Evolutionary conservation across 2,113 vertebrate genomes (phyloP).

Genomic region (Anoplopoma fimbria): DNA sequence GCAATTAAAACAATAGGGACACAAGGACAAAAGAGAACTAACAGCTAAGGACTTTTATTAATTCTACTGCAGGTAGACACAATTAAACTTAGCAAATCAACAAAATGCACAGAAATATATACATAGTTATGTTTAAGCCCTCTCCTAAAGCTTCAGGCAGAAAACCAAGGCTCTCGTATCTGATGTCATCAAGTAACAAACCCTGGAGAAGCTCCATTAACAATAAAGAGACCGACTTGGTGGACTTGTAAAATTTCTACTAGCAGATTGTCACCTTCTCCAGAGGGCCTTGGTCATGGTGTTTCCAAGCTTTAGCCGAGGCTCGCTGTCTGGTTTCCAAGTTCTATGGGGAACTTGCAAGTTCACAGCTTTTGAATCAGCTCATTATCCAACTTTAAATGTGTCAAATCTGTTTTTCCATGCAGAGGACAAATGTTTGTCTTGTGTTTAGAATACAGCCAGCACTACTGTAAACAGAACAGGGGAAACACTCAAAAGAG

Average conservation of each 20-base stretch:
- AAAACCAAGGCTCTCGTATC: conserved; percentile 14
- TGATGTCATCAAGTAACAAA: conserved; percentile 26
- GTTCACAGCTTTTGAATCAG: conserved; percentile 24
- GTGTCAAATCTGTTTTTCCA: background rate
- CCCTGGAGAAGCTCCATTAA: conserved; percentile 23
- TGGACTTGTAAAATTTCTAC: conserved; percentile 32
- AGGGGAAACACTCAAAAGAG: conserved; percentile 4
- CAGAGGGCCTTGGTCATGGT: background rate
- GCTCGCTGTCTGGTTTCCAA: background rate
- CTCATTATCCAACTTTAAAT: conserved; percentile 22
- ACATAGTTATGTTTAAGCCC: background rate
- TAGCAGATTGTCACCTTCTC: conserved; percentile 32
- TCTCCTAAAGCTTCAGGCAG: conserved; percentile 14
- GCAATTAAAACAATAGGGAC: conserved; percentile 57
- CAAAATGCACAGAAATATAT: background rate
- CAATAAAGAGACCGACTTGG: conserved; percentile 31
- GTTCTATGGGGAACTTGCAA: conserved; percentile 20
- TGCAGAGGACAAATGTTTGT: conserved; percentile 5
- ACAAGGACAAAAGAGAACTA: conserved; percentile 28
- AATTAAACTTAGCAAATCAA: background rate
- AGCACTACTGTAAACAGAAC: conserved; percentile 1
- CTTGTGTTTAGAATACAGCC: background rate
- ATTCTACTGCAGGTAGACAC: background rate
- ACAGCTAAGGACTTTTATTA: conserved; percentile 10
- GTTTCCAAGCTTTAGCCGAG: conserved; percentile 10